Conservation (phyloP, 2,113 vertebrate genomes). For the Pyxicephalus adspersus region DNA sequence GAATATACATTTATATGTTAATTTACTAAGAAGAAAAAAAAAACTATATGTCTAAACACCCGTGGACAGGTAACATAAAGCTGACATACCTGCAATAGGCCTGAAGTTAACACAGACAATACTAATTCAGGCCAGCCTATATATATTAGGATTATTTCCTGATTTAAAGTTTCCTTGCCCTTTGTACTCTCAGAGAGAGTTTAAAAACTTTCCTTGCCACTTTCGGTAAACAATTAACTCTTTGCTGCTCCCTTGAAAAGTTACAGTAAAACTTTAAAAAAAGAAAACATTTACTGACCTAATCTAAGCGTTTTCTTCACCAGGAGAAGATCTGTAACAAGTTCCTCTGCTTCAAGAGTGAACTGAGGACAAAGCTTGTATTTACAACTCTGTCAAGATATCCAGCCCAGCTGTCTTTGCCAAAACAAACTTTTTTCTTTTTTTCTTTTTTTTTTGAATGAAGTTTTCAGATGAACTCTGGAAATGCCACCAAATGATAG, state of each 20-base stretch:
- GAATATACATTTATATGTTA: too few relatives aligned
- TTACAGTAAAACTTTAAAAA: background rate
- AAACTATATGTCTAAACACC: too few relatives aligned
- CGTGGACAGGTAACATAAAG: background rate
- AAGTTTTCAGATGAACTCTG: background rate
- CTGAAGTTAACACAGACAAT: background rate
- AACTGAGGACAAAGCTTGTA: constrained; percentile 3
- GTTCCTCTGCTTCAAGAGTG: background rate
- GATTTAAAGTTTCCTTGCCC: constrained; percentile 25
- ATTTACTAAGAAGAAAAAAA: too few relatives aligned
- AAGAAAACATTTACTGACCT: constrained; percentile 14
- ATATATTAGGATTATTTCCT: constrained; percentile 11
- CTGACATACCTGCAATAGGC: background rate
- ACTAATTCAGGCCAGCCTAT: constrained; percentile 45
- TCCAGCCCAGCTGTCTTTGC: background rate
- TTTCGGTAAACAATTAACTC: constrained; percentile 45
- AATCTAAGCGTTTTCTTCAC: background rate
- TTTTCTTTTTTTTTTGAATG: background rate
- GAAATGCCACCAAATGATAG: background rate
- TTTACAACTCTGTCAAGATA: background rate
- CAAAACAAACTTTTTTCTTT: background rate
- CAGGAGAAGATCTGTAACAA: too few relatives aligned
- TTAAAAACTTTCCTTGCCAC: constrained; percentile 53
- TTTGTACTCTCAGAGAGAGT: constrained; percentile 59
- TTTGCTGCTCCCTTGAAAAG: background rate